Evolutionary conservation across 2,888 invertebrate species (phyloP).

Genomic region (Cataglyphis rosenhaueri): DNA sequence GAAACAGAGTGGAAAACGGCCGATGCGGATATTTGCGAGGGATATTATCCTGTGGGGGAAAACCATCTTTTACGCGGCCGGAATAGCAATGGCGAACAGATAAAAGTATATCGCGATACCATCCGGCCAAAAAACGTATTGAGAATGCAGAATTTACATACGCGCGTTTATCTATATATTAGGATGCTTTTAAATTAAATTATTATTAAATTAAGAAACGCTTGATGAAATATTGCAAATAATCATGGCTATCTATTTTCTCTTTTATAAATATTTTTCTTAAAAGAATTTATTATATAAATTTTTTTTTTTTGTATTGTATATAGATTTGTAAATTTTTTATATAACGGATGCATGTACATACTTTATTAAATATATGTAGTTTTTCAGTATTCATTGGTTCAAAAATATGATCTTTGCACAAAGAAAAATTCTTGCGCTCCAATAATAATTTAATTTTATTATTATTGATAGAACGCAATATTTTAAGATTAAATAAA

Average conservation of each 20-base stretch:
- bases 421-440: background rate
- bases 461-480: background rate
- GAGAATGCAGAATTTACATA: conserved; percentile 64
- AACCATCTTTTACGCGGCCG: conserved; percentile 81
- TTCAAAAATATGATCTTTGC: background rate
- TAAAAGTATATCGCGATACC: conserved; percentile 77
- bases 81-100: conserved; percentile 80
- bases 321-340: background rate
- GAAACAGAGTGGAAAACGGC: conserved; percentile 43
- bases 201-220: background rate
- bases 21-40: conserved; percentile 68
- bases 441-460: background rate
- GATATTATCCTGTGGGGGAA: conserved; percentile 80
- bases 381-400: background rate
- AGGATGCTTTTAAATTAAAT: conserved; percentile 34
- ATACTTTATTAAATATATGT: background rate
- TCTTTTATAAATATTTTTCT: conserved; percentile 12
- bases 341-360: background rate
- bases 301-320: background rate
- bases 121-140: conserved; percentile 59
- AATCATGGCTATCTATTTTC: background rate
- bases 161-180: conserved; percentile 7
- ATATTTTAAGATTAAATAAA: background rate
- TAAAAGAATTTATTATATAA: background rate
- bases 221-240: conserved; percentile 10